phyloP scores from a whole-genome alignment of 2,888 invertebrate species.

The Onchidella celtica region DNA sequence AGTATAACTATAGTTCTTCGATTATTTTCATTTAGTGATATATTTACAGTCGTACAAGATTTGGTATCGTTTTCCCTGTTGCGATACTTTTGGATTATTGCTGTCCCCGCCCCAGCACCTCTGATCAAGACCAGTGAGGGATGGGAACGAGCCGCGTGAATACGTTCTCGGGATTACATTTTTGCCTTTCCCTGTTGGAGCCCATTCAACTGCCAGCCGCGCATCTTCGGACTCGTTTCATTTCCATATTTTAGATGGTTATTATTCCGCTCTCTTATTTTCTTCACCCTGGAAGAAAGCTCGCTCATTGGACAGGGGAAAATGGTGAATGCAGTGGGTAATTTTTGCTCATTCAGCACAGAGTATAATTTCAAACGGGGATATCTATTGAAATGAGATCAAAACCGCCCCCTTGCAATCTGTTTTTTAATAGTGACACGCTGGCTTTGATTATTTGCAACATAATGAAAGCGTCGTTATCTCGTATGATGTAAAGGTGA shows the following conservation, averaged over 20 bases:
- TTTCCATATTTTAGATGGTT: constrained; percentile 38
- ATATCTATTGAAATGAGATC: neutral
- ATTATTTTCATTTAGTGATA: too few species aligned
- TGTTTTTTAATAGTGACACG: neutral
- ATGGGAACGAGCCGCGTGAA: constrained; percentile 23
- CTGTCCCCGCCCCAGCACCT: neutral
- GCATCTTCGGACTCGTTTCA: constrained; percentile 23
- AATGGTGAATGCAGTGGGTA: neutral
- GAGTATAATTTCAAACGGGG: neutral
- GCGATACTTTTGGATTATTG: too few species aligned
- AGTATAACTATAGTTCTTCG: too few species aligned
- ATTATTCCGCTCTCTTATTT: constrained; percentile 12
- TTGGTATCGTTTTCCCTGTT: too few species aligned
- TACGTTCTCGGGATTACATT: constrained; percentile 38
- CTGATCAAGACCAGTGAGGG: neutral
- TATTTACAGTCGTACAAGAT: too few species aligned
- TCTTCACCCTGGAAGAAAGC: neutral
- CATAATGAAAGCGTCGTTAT: neutral
- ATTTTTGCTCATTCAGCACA: neutral
- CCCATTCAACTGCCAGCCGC: constrained; percentile 35
- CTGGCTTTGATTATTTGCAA: constrained; percentile 14
- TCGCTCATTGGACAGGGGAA: neutral
- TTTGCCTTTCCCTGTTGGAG: constrained; percentile 42
- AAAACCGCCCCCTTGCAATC: neutral
- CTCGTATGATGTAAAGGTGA: neutral